Conservation (phyloP, 2,113 vertebrate genomes). For the Sorex fumeus region DNA sequence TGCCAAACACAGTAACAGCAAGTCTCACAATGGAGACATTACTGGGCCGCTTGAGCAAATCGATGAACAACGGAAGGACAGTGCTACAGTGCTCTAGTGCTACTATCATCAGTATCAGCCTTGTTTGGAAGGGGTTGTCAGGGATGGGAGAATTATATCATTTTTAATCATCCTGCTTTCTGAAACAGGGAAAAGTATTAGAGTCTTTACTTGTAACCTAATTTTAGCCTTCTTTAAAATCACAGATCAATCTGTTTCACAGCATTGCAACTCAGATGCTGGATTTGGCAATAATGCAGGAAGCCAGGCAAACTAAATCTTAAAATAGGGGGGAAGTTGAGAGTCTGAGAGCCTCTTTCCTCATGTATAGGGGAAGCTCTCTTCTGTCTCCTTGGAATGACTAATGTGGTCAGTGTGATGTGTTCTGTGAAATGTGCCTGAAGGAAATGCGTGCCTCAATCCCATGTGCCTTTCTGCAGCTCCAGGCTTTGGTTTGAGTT, state of each 20-base stretch:
- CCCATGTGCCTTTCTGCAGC: background rate
- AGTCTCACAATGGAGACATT: too few relatives aligned
- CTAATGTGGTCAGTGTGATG: background rate
- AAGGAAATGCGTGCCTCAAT: fast-evolving
- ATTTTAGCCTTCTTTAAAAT: conserved; percentile 7
- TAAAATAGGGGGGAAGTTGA: background rate
- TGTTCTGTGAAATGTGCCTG: background rate
- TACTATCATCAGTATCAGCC: background rate
- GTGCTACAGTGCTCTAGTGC: too few relatives aligned
- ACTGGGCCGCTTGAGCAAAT: too few relatives aligned
- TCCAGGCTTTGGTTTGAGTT: fast-evolving
- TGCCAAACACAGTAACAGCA: too few relatives aligned
- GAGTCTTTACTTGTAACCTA: background rate
- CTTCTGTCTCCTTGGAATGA: background rate
- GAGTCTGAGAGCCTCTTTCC: background rate
- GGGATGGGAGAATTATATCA: background rate
- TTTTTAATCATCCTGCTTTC: background rate
- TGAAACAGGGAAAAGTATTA: background rate
- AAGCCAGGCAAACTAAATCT: background rate
- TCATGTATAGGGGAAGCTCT: background rate
- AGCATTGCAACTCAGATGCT: background rate
- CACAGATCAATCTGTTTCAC: background rate
- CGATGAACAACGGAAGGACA: too few relatives aligned
- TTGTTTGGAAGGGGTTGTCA: background rate
- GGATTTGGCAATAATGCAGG: conserved; percentile 1